Conservation (phyloP, 2,797 vertebrate species). For the Brachyrhaphis roseni region DNA sequence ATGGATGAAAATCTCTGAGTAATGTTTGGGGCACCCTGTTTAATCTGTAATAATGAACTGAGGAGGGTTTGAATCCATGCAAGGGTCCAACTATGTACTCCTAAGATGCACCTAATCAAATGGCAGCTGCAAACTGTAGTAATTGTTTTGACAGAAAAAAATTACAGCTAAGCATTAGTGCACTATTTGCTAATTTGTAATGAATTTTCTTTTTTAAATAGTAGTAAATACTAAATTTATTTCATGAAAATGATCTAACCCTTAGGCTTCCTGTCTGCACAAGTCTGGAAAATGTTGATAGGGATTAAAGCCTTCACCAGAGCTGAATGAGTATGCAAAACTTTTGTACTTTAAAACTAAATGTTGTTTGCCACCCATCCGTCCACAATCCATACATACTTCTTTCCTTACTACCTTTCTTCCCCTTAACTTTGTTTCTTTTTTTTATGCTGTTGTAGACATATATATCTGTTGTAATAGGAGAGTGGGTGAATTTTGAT, state of each 20-base stretch:
- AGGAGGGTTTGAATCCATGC: not conserved
- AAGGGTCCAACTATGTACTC: not conserved
- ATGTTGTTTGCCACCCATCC: not conserved
- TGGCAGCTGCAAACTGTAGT: not conserved
- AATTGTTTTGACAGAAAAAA: not conserved
- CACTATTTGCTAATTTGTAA: not conserved
- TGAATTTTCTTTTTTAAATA: not conserved
- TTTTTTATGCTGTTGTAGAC: not conserved
- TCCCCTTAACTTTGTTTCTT: not conserved
- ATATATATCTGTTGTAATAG: not conserved
- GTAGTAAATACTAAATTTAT: not conserved
- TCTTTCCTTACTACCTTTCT: not conserved
- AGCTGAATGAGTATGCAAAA: not conserved
- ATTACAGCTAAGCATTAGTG: not conserved
- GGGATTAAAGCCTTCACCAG: not conserved
- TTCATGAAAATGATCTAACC: not conserved
- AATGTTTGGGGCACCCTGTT: not conserved
- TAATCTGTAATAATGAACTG: not conserved
- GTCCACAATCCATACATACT: not conserved
- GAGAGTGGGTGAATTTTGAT: not conserved
- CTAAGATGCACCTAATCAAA: not conserved
- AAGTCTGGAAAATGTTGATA: not conserved
- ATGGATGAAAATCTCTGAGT: not conserved
- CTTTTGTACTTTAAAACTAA: not conserved
- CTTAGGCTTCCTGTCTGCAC: not conserved